A percentile compares a stretch with the other conserved stretches of the same genome.
Conservation (phyloP, 2,113 vertebrate species). For the Eretmochelys imbricata region DNA sequence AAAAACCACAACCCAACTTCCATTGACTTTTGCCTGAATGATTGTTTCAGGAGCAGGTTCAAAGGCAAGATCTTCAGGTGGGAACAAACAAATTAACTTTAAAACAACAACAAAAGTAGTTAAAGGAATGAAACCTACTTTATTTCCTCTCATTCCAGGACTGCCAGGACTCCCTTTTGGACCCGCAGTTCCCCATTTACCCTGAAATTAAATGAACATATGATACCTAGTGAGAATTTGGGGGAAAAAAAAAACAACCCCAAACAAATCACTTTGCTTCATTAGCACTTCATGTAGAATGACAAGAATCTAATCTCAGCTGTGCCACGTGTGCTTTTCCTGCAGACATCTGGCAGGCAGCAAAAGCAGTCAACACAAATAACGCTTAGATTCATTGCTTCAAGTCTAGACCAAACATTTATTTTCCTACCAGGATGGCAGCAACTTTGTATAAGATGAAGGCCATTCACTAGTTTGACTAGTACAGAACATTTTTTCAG, state of each 20-base stretch:
- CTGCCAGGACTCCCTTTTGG: slow-evolving; percentile 42
- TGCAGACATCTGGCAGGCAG: background rate
- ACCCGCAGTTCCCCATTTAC: slow-evolving; percentile 53
- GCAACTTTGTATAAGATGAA: background rate
- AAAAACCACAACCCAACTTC: no score
- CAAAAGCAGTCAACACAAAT: background rate
- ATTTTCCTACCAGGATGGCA: background rate
- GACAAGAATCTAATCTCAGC: background rate
- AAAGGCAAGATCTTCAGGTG: background rate
- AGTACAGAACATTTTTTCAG: background rate
- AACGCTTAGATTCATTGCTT: background rate
- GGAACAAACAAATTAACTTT: background rate
- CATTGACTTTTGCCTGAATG: background rate
- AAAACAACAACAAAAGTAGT: background rate
- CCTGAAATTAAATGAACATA: slow-evolving; percentile 59
- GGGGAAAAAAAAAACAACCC: background rate
- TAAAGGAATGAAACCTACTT: slow-evolving; percentile 55
- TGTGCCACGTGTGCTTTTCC: background rate
- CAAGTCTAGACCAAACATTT: background rate
- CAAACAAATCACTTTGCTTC: background rate
- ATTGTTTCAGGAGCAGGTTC: background rate
- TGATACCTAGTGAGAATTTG: background rate
- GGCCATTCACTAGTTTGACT: background rate
- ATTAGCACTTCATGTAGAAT: background rate
- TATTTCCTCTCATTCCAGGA: slow-evolving; percentile 62